Evolutionary conservation across 2,797 vertebrate genomes (phyloP).

Genomic region (Gadopsis bispinosus): DNA sequence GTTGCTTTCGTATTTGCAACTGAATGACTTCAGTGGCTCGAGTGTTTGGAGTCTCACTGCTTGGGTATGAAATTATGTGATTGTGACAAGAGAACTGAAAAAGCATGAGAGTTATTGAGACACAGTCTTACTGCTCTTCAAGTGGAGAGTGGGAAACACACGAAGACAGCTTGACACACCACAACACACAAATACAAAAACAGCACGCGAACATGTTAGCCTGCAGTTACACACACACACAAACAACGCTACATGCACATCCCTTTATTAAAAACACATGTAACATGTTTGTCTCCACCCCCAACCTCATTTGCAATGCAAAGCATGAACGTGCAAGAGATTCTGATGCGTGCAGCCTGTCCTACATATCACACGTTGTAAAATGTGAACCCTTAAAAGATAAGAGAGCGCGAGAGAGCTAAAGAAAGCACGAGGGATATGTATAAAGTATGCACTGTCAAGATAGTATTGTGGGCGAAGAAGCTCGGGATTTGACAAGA

Average conservation of each 20-base stretch:
- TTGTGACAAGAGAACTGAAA: constrained; percentile 72
- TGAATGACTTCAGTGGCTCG: constrained; percentile 69
- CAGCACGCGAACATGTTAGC: constrained; percentile 14
- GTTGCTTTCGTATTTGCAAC: constrained; percentile 64
- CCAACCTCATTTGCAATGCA: constrained; percentile 62
- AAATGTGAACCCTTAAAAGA: constrained; percentile 60
- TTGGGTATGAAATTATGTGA: constrained; percentile 72
- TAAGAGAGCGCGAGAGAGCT: constrained; percentile 44
- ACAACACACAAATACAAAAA: constrained; percentile 36
- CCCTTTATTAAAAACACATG: constrained; percentile 27
- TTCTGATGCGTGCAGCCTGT: constrained; percentile 36
- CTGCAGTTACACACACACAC: constrained; percentile 22
- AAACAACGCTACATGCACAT: constrained; percentile 20
- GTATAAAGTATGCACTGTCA: constrained; percentile 51
- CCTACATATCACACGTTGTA: constrained; percentile 63
- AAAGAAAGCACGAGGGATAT: constrained; percentile 55
- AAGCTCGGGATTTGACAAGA: constrained; percentile 50
- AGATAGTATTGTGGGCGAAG: constrained; percentile 64
- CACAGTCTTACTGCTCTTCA: constrained; percentile 62
- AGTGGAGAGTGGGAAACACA: constrained; percentile 66
- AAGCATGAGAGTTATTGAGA: constrained; percentile 65
- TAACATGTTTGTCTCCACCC: constrained; percentile 24
- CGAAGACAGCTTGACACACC: constrained; percentile 56
- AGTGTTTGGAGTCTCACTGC: constrained; percentile 71
- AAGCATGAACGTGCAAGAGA: constrained; percentile 30